Percentiles rank a stretch among this genome's conserved stretches.
These are phyloP conservation scores for Cantharis rustica DNA, from an alignment of 2,888 invertebrate genomes.

Conservation along the genomic window DNA sequence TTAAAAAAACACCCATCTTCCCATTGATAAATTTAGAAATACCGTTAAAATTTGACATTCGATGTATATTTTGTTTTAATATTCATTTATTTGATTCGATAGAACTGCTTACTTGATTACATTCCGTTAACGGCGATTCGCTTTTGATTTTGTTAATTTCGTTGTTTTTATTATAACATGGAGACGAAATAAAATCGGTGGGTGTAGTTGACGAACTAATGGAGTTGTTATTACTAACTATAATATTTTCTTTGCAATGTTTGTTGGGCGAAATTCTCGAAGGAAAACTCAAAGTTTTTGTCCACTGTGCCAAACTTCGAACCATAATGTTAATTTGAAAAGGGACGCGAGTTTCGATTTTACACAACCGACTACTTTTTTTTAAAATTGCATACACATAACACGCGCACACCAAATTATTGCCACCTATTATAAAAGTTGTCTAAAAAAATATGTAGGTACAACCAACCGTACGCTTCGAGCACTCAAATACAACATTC, in stretches of 20 bases:
- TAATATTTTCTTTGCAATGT: constrained; percentile 72
- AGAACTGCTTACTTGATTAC: constrained; percentile 48
- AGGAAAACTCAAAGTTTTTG: constrained; percentile 88
- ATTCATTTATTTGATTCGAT: neutral
- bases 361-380: neutral
- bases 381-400: neutral
- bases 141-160: constrained; percentile 53
- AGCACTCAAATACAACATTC: constrained; percentile 18
- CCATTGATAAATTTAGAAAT: too few relatives aligned
- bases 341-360: neutral
- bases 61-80: too few relatives aligned
- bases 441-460: too few relatives aligned
- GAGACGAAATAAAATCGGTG: constrained; percentile 56
- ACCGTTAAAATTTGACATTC: too few relatives aligned
- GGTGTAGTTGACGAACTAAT: constrained; percentile 63
- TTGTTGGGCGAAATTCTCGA: constrained; percentile 83
- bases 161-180: constrained; percentile 46
- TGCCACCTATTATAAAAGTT: constrained; percentile 15
- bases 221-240: constrained; percentile 62
- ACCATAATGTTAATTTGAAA: constrained; percentile 66
- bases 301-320: constrained; percentile 88
- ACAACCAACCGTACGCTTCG: constrained; percentile 16
- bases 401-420: constrained; percentile 17
- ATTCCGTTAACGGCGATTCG: constrained; percentile 47
- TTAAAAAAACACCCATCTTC: too few relatives aligned